Conservation (phyloP, 2,888 invertebrate species). For the Cacoxenus indagator region DNA sequence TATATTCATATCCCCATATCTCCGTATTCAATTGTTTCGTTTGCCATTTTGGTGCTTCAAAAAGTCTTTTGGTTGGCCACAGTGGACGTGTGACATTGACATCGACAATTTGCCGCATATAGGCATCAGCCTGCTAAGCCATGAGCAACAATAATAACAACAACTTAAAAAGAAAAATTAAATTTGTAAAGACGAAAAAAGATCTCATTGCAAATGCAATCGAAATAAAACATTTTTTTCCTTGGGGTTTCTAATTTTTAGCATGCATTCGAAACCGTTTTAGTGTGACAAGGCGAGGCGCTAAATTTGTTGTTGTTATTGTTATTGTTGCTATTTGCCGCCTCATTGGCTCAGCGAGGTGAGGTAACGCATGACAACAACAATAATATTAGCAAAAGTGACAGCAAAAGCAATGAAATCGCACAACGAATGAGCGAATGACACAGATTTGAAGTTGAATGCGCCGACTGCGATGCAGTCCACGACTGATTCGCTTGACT, state of each 20-base stretch:
- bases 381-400: too few relatives aligned
- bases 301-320: constrained; percentile 47
- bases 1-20: too few relatives aligned
- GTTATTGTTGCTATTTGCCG: not conserved
- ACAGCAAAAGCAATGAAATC: constrained; percentile 1
- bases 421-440: constrained; percentile 12
- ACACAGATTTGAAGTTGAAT: constrained; percentile 2
- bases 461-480: not conserved
- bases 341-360: constrained; percentile 9
- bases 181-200: not conserved
- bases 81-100: not conserved
- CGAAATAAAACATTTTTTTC: not conserved
- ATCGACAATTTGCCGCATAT: not conserved
- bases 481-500: not conserved
- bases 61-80: not conserved
- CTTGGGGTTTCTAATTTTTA: not conserved
- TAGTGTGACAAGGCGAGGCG: constrained; percentile 60
- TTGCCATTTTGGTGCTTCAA: too few relatives aligned
- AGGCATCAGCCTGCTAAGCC: not conserved
- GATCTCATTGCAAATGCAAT: not conserved
- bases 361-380: constrained; percentile 23
- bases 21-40: too few relatives aligned
- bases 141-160: not conserved
- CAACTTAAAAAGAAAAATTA: not conserved
- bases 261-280: constrained; percentile 23